These are phyloP conservation scores for Noctua janthe DNA, from an alignment of 2,888 invertebrate genomes.

Conservation along the genomic window DNA sequence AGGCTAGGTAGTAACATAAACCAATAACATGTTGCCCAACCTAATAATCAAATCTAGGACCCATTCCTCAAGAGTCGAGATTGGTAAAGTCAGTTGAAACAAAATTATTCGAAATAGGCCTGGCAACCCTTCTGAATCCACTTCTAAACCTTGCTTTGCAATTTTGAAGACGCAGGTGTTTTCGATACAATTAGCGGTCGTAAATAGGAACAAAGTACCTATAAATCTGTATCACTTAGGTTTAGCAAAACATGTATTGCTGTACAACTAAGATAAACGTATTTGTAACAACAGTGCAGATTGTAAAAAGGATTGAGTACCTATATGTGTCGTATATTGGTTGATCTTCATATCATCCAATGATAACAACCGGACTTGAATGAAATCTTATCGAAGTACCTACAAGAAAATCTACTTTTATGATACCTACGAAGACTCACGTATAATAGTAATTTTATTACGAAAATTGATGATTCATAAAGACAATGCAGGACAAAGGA, in stretches of 20 bases:
- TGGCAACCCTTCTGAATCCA: not conserved
- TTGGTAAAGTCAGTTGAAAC: not conserved
- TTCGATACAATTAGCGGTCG: conserved; percentile 13
- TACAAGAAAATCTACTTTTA: conserved; percentile 16
- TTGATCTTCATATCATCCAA: conserved; percentile 5
- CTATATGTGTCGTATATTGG: not conserved
- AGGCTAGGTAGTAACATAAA: not conserved
- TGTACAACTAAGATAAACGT: not conserved
- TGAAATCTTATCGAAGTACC: conserved; percentile 27
- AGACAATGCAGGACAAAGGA: conserved; percentile 48
- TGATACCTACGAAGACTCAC: not conserved
- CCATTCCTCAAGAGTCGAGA: not conserved
- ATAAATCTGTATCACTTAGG: conserved; percentile 4
- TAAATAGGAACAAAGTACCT: conserved; percentile 23
- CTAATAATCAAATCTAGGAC: not conserved
- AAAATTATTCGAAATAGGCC: not conserved
- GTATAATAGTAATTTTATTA: conserved; percentile 10
- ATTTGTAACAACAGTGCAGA: not conserved
- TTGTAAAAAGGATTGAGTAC: not conserved
- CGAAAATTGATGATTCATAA: conserved; percentile 46
- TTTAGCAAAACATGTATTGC: conserved; percentile 1
- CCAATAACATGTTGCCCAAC: not conserved
- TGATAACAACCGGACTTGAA: conserved; percentile 34
- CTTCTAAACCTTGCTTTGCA: not conserved
- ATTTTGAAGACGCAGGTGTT: conserved; percentile 37